Base-by-base conservation (phyloP, 2,113 vertebrate species). In the Caloenas nicobarica region DNA sequence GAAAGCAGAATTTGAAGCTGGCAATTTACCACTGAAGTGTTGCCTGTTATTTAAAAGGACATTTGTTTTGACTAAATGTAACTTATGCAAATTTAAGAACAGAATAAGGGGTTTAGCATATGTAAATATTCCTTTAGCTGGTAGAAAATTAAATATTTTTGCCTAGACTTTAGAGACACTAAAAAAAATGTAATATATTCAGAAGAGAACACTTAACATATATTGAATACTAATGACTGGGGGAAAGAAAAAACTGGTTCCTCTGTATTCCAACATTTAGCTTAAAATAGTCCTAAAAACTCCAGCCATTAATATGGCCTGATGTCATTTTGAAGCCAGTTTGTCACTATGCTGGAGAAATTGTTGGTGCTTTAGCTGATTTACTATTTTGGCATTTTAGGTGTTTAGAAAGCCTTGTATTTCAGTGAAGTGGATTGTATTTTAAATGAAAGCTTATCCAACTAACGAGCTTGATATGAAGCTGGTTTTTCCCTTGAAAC, bases 301-400 rank as follows among this genome's bases (percentile, higher is more conserved):
- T 3, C 1, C 24, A 44, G 16, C 3, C 87, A 69, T 76, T 76
- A 95, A 85, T 61, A 91, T 31, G n/a, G 66, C 44, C 3, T 93
- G 65, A 89, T 18, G 14, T 95, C 5, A 84, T 93, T 96, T 95
- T 91, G 88, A 91, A 92, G 65, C 38, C 79, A 96, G 31, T 7
- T 96, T 96, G 71, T 92, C 85, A 96, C 50, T 94, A 74, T 81
- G 61, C 34, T 83, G 78, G 60, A 85, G 85, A 96, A 96, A 70
- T 18, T 8, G 1, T n/a, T 97, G 81, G 58, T 96, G 81, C 65
- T 77, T 93, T 94, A 92, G 86, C 57, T 94, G 78, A 66, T 96
- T 91, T 91, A 87, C 42, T 96, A 66, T 93, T 97, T 94, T 96
- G 86, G 83, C 89, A 90, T 95, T 96, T 97, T 77, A 89, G 40